Conservation (phyloP, 2,797 vertebrate genomes). For the Sebastiscus albofasciatus region DNA sequence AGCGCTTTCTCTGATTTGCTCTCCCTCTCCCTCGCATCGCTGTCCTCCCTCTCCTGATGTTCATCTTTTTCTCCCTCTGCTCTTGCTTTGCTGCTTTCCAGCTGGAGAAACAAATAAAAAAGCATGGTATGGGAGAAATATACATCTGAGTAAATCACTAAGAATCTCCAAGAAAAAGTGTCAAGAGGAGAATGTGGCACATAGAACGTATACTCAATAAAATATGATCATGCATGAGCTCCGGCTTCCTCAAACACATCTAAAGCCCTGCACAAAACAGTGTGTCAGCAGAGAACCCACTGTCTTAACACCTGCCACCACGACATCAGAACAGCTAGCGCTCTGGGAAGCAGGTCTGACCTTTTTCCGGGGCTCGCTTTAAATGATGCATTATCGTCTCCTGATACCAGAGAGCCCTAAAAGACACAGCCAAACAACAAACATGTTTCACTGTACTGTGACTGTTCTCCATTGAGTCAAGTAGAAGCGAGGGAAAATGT, state of each 20-base stretch:
- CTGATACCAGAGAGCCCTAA: slow-evolving; percentile 33
- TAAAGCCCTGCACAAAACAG: slow-evolving; percentile 9
- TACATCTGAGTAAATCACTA: neutral
- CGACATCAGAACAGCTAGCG: slow-evolving; percentile 70
- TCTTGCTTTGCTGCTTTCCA: neutral
- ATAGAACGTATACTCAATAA: neutral
- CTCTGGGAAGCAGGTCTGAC: slow-evolving; percentile 79
- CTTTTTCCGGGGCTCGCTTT: slow-evolving; percentile 75
- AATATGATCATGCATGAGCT: neutral
- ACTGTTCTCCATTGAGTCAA: neutral
- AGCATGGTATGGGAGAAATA: neutral
- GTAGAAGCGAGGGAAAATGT: neutral
- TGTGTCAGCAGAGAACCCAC: slow-evolving; percentile 61
- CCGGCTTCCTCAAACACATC: neutral
- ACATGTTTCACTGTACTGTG: slow-evolving; percentile 9
- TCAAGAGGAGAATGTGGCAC: neutral
- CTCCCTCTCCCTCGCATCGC: neutral
- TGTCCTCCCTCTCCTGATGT: slow-evolving; percentile 8
- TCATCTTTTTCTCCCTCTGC: neutral
- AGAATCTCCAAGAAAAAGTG: neutral
- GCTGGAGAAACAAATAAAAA: neutral
- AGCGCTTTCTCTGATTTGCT: neutral
- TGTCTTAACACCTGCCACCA: slow-evolving; percentile 75
- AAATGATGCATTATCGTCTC: slow-evolving; percentile 78
- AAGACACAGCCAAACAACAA: slow-evolving; percentile 44